Evolutionary conservation across 2,113 vertebrate species (phyloP).

Genomic region (Tychaedon coryphoeus): DNA sequence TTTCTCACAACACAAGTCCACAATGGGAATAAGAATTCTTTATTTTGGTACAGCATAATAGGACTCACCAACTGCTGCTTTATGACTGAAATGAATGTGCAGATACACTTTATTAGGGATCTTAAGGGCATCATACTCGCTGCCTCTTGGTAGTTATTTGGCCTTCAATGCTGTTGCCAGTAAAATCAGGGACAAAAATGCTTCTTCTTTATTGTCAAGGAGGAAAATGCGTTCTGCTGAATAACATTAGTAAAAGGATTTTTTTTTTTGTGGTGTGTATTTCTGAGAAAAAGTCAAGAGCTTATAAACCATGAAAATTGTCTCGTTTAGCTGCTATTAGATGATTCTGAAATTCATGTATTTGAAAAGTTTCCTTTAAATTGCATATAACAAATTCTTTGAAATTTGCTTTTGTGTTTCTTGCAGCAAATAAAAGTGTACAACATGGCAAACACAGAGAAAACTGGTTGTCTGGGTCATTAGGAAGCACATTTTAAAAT

Average conservation of each 20-base stretch:
- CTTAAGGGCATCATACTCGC: accelerated
- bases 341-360: not conserved
- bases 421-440: not conserved
- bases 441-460: not conserved
- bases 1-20: not conserved
- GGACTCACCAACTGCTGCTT: not conserved
- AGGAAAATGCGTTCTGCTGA: not conserved
- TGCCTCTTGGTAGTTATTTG: not conserved
- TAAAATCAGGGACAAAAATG: not conserved
- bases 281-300: not conserved
- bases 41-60: not conserved
- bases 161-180: not conserved
- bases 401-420: not conserved
- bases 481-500: slow-evolving; percentile 25
- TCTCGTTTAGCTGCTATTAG: not conserved
- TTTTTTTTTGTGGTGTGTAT: not conserved
- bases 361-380: not conserved
- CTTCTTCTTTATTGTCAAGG: not conserved
- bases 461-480: slow-evolving; percentile 39
- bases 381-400: not conserved
- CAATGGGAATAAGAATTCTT: not conserved
- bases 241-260: not conserved
- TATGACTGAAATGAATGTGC: not conserved
- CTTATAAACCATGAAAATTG: not conserved
- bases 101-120: not conserved